Evolutionary conservation across 2,797 vertebrate genomes (phyloP), one percentile per base, ranked within the genome.

Genomic region (Coendou prehensilis): DNA sequence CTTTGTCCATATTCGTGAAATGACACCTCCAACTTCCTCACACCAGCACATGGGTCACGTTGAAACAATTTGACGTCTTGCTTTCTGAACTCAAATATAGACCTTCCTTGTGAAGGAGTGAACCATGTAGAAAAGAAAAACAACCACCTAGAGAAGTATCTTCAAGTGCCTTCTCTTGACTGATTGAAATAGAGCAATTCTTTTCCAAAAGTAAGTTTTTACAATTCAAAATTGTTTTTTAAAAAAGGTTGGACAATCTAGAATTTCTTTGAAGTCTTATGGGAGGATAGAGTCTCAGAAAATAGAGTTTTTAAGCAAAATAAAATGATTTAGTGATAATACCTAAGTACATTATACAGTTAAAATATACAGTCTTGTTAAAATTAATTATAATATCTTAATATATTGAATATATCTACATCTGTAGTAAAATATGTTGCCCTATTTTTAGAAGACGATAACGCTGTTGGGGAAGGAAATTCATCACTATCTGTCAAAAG

Each of bases 211-310:
- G 56, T n/a, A 57, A 45, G 33, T 52, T 75, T 54, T 71, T 15
- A 61, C 5, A 33, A 59, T 95, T 87, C 47, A 57, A 91, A 82
- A 15, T 57, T 22, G 22, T 45, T 15, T 57, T 71, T 30, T 50
- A 41, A 47, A 41, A 71, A 79, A 57, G 1, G 6, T 13, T 14
- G 76, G 6, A 30, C 41, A 71, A 63, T 78, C 23, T 13, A 79
- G 28, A 87, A 83, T 76, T 85, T 82, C 22, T 79, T 97, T 96
- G 47, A 20, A 87, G 22, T 92, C 90, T 52, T 67, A 22, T 85
- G 75, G n/a, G 52, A 89, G 6, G 23, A 8, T 59, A 89, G n/a
- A 64, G 47, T 71, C 10, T 84, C 11, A 28, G 59, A 63, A 45
- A 79, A 75, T 64, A 94, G 30, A 83, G 26, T 83, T 56, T 61